phyloP scores from a whole-genome alignment of 2,888 invertebrate genomes.

The Metellina segmentata region DNA sequence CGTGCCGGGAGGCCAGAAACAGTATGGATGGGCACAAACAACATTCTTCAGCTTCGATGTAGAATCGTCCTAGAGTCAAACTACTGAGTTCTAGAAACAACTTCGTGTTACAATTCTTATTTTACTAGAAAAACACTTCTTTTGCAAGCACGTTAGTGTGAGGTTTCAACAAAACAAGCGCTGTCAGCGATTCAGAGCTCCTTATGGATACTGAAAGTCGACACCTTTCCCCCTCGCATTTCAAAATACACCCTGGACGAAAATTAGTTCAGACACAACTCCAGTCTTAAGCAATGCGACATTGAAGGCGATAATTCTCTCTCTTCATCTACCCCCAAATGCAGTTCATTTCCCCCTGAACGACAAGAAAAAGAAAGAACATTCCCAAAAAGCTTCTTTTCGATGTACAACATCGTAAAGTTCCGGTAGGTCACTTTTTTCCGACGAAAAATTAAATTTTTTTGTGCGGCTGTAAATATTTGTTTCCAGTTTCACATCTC shows the following conservation, averaged over 20 bases:
- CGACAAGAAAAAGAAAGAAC: neutral
- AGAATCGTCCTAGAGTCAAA: too few species aligned
- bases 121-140: too few species aligned
- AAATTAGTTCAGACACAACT: slow-evolving; percentile 38
- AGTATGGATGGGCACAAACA: too few species aligned
- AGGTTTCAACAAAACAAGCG: neutral
- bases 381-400: neutral
- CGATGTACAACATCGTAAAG: slow-evolving; percentile 16
- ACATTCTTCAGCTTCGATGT: too few species aligned
- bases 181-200: neutral
- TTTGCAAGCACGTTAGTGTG: neutral
- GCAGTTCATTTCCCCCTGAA: too few species aligned
- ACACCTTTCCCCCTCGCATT: neutral
- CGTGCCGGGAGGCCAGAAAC: too few species aligned
- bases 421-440: neutral
- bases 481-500: slow-evolving; percentile 32
- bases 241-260: neutral
- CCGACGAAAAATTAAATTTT: slow-evolving; percentile 2
- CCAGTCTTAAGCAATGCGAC: neutral
- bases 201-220: slow-evolving; percentile 11
- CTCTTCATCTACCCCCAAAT: neutral
- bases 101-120: too few species aligned
- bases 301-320: neutral
- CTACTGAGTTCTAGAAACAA: too few species aligned
- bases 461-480: slow-evolving; percentile 42